These are phyloP conservation scores for Periophthalmus modestus DNA, from an alignment of 2,113 vertebrate species.

Conservation along the genomic window DNA sequence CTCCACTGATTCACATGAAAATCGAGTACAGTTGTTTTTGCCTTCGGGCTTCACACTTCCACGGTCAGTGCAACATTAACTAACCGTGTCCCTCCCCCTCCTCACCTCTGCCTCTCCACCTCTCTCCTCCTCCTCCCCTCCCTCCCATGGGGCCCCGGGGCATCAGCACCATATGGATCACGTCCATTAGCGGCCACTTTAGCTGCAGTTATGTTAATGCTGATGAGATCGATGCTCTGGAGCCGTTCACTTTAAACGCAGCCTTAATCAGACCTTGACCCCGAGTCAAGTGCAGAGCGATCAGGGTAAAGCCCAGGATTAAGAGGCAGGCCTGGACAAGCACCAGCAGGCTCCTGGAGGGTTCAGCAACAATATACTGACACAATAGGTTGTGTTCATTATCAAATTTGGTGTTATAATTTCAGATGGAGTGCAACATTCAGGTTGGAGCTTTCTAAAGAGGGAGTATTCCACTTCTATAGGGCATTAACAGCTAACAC, in stretches of 20 bases:
- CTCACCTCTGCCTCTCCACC: background rate
- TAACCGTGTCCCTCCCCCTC: background rate
- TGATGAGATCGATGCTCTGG: slow-evolving; percentile 58
- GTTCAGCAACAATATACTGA: background rate
- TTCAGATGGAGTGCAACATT: background rate
- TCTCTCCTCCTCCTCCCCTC: slow-evolving; percentile 1
- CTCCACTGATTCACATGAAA: background rate
- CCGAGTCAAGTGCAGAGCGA: slow-evolving; percentile 38
- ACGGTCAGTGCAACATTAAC: slow-evolving; percentile 20
- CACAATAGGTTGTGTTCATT: background rate
- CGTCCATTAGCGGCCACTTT: slow-evolving; percentile 64
- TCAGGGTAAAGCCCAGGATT: slow-evolving; percentile 30
- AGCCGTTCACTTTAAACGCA: slow-evolving; percentile 51
- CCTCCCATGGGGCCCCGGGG: slow-evolving; percentile 23
- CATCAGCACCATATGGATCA: slow-evolving; percentile 61
- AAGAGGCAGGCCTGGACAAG: slow-evolving; percentile 4
- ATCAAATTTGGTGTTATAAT: background rate
- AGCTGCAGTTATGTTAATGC: slow-evolving; percentile 53
- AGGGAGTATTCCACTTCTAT: no score
- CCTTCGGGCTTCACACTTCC: slow-evolving; percentile 1
- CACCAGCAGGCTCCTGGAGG: background rate
- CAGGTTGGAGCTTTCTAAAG: no score
- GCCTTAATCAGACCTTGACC: slow-evolving; percentile 62
- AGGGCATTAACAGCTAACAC: no score
- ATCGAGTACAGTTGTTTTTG: background rate